phyloP scores from a whole-genome alignment of 2,797 vertebrate genomes.

The Dryobates pubescens region DNA sequence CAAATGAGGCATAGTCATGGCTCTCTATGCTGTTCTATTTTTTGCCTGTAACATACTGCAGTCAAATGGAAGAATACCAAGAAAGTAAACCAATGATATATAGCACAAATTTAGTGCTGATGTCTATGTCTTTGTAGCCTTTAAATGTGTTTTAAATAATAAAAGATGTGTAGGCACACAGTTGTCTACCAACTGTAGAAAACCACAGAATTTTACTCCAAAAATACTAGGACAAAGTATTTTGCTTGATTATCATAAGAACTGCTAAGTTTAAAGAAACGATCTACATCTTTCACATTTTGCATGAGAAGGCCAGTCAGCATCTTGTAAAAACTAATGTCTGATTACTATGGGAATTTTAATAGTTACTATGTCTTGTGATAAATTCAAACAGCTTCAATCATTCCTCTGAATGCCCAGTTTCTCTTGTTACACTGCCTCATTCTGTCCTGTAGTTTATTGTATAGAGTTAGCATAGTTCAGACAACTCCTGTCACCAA shows the following conservation, averaged over 20 bases:
- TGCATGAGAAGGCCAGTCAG: background rate
- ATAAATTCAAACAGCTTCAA: background rate
- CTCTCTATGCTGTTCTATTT: background rate
- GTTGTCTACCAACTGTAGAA: background rate
- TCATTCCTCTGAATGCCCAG: background rate
- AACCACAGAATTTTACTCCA: background rate
- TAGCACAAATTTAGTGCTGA: background rate
- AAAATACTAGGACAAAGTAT: background rate
- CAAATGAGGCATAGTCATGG: fast-evolving
- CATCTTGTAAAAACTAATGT: background rate
- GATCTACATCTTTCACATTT: background rate
- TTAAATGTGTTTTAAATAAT: background rate
- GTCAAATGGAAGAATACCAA: background rate
- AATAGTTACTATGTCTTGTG: background rate
- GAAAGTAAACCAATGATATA: background rate
- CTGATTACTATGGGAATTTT: background rate
- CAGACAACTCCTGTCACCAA: background rate
- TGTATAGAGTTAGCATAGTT: background rate
- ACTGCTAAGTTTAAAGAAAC: background rate
- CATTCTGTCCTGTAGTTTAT: background rate
- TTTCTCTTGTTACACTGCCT: background rate
- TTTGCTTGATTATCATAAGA: background rate
- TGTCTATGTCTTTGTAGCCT: background rate
- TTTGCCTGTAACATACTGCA: background rate
- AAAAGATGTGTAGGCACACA: background rate